Percentiles rank a stretch among this genome's conserved stretches.
These are phyloP conservation scores for Andrena cerasifolii DNA, from an alignment of 1,140 invertebrate genomes.

Conservation along the genomic window DNA sequence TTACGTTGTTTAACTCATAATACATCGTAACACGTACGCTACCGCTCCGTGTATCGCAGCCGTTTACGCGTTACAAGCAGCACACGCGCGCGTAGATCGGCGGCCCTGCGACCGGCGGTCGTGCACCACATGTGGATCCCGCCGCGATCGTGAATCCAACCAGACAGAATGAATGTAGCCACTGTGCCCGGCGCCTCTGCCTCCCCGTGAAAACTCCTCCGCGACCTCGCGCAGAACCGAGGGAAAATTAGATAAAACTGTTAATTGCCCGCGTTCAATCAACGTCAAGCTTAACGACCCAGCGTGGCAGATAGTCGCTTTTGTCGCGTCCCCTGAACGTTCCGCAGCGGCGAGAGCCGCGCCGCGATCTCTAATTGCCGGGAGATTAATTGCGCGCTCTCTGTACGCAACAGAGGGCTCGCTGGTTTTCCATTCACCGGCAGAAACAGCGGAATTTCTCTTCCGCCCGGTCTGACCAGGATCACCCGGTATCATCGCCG, in stretches of 20 bases:
- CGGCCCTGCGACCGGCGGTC: not conserved
- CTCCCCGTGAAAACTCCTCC: too few species aligned
- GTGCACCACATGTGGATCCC: constrained; percentile 5
- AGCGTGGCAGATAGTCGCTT: not conserved
- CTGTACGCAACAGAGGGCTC: too few species aligned
- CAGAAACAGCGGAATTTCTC: constrained; percentile 6
- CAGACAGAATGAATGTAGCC: not conserved
- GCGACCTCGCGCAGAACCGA: not conserved
- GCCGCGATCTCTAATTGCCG: not conserved
- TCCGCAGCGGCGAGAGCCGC: not conserved
- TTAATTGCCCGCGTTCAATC: not conserved
- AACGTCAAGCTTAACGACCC: not conserved
- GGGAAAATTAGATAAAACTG: not conserved
- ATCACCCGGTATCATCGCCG: constrained; percentile 28
- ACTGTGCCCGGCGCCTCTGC: not conserved
- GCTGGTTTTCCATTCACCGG: not conserved
- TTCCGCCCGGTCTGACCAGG: constrained; percentile 28
- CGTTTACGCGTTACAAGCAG: constrained; percentile 66
- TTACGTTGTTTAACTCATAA: constrained; percentile 75
- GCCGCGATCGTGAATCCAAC: constrained; percentile 1
- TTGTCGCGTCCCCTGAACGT: not conserved
- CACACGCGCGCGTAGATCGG: not conserved
- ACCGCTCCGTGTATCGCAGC: constrained; percentile 56
- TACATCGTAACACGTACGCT: constrained; percentile 68
- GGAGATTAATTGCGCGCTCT: not conserved